Base-by-base conservation (phyloP, 2,888 invertebrate genomes). In the Aphrophora alni region DNA sequence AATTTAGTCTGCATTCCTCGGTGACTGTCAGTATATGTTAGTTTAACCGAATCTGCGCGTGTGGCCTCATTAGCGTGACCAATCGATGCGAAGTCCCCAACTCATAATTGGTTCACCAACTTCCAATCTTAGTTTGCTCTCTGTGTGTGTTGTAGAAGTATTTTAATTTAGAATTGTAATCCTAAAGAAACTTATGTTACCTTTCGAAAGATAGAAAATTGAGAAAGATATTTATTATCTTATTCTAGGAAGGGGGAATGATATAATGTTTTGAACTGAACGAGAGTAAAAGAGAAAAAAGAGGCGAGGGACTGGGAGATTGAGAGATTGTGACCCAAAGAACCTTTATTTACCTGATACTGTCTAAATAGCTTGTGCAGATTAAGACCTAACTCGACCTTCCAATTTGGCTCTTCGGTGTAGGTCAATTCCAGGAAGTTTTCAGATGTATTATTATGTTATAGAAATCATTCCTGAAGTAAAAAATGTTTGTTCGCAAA, bases 291-390 rank as follows among this genome's bases (percentile, higher is more conserved):
- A 33, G 8, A 59, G 21, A 8, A 12, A 12, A 14, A 21, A 59
- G 4, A 21, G 59, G 14, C 21, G 21, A 2, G 59, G 59, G n/a
- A n/a, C 5, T 4, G 0, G 59, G n/a, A 59, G 59, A 59, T 59
- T 59, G 59, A 59, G 59, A 59, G n/a, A 59, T 59, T 59, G 21
- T n/a, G 10, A 59, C 59, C 59, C 59, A 21, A 21, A 59, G 59
- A n/a, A 59, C 59, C 59, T 59, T 59, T 59, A 59, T 59, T 59
- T 59, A 59, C 59, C 59, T 59, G 59, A 59, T 59, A 59, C n/a
- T 4, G 21, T 59, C 59, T 59, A 59, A 59, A 59, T 59, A 21
- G 59, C 59, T 21, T 59, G 21, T 3, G 21, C 59, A 59, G 59
- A 59, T 59, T 59, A 59, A 59, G 59, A 59, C 59, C 59, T 59